Evolutionary conservation across 92 coral and sea anemone genomes (phyloP), one percentile per base, ranked within the genome.

Genomic region (Phenganax marumi): DNA sequence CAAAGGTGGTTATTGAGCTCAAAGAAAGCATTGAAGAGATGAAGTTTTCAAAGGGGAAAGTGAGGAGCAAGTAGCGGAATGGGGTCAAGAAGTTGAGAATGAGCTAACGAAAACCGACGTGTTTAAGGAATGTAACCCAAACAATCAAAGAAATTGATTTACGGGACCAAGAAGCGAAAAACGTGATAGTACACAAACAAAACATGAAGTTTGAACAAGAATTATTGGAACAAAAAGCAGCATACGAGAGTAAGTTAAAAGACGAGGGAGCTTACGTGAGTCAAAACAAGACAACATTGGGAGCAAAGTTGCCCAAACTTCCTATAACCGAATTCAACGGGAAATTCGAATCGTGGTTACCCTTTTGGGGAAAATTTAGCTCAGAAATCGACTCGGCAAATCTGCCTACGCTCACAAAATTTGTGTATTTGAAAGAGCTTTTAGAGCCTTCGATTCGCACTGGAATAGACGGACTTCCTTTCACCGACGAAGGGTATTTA

Each of bases 401-500:
- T 76, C 83, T 87, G 62, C 72, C 89, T 51, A 54, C 63, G 16
- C 74, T 90, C 52, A 88, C 91, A 10, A 88, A 85, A 79, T 87
- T 90, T 24, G 85, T 80, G 17, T 88, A 81, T 56, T 68, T 88
- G 63, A 87, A 82, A 76, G 89, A 90, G 83, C 85, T 87, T 10
- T 49, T 88, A 48, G 93, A 85, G 50, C 68, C 19, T 55, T 62
- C 80, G 22, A 85, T 85, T 65, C 52, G 89, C 8, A 66, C 46
- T 8, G 89, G 85, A 46, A 82, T 87, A 26, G 91, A 87, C 84
- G 86, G 91, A 19, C 76, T 87, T 25, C 91, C 89, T 8, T 87
- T 87, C 65, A 85, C 90, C n/a, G 86, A 82, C 43, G 89, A 88
- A 50, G 91, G 88, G 10, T 85, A 88, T 74, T 56, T 68, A 12